A percentile compares a stretch with the other conserved stretches of the same genome.
Evolutionary conservation across 2,797 vertebrate genomes (phyloP).

Genomic region (Sciurus carolinensis): DNA sequence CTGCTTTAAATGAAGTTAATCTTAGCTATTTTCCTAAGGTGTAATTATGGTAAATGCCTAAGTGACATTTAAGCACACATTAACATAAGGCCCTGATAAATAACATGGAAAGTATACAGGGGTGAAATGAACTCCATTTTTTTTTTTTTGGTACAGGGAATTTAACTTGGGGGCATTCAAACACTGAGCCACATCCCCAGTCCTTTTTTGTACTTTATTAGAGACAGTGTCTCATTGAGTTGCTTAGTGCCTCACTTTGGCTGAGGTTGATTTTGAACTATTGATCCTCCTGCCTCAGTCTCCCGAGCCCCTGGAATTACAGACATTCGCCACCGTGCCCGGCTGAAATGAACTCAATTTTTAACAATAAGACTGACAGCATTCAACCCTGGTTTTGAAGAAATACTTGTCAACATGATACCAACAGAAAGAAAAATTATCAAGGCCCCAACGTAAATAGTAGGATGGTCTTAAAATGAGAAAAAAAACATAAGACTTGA

Average conservation of each 20-base stretch:
- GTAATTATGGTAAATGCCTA: not conserved
- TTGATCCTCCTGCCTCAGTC: too few relatives aligned
- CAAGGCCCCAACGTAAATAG: not conserved
- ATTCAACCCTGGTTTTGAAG: not conserved
- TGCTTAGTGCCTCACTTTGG: too few relatives aligned
- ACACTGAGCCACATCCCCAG: too few relatives aligned
- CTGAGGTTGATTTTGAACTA: too few relatives aligned
- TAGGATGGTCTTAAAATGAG: slow-evolving; percentile 22
- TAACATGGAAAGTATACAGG: not conserved
- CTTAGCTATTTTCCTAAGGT: not conserved
- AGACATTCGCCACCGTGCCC: too few relatives aligned
- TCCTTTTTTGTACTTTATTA: too few relatives aligned
- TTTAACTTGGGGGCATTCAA: too few relatives aligned
- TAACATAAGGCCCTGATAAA: not conserved
- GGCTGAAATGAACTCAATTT: not conserved
- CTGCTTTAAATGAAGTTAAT: slow-evolving; percentile 22
- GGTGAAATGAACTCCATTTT: not conserved
- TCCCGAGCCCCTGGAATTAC: too few relatives aligned
- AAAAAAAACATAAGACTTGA: not conserved
- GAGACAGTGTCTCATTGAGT: too few relatives aligned
- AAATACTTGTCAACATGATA: not conserved
- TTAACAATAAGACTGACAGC: not conserved
- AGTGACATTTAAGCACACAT: not conserved
- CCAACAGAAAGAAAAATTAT: not conserved
- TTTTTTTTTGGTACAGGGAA: too few relatives aligned